Conservation (phyloP, 2,888 invertebrate species). For the Nomada hirtipes region DNA sequence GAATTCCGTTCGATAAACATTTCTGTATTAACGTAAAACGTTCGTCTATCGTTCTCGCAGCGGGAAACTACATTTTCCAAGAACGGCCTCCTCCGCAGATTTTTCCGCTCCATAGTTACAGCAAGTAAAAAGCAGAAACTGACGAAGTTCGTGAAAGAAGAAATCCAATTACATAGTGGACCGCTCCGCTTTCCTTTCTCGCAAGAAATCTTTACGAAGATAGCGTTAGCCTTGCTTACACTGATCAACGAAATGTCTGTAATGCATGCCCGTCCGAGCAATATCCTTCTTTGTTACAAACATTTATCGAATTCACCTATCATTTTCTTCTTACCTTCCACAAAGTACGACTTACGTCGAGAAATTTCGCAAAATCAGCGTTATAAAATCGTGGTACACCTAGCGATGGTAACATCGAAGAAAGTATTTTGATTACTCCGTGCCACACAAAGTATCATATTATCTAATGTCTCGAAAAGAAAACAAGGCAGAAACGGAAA, state of each 20-base stretch:
- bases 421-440: neutral
- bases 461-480: neutral
- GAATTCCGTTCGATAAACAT: too few relatives aligned
- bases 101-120: slow-evolving; percentile 22
- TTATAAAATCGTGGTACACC: neutral
- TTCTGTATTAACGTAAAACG: too few relatives aligned
- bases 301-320: slow-evolving; percentile 36
- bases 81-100: neutral
- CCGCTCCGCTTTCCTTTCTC: slow-evolving; percentile 28
- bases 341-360: neutral
- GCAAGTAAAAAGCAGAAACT: slow-evolving; percentile 31
- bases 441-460: neutral
- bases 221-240: slow-evolving; percentile 27
- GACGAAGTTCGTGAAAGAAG: slow-evolving; percentile 52
- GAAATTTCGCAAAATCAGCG: neutral
- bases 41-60: too few relatives aligned
- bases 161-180: slow-evolving; percentile 54
- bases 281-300: slow-evolving; percentile 11
- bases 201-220: slow-evolving; percentile 40
- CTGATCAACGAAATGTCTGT: slow-evolving; percentile 33
- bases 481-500: neutral
- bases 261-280: neutral
- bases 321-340: neutral
- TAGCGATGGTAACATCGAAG: neutral
- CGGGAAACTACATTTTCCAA: neutral